Conservation (phyloP, 2,888 invertebrate species). For the Psylliodes chrysocephalus region DNA sequence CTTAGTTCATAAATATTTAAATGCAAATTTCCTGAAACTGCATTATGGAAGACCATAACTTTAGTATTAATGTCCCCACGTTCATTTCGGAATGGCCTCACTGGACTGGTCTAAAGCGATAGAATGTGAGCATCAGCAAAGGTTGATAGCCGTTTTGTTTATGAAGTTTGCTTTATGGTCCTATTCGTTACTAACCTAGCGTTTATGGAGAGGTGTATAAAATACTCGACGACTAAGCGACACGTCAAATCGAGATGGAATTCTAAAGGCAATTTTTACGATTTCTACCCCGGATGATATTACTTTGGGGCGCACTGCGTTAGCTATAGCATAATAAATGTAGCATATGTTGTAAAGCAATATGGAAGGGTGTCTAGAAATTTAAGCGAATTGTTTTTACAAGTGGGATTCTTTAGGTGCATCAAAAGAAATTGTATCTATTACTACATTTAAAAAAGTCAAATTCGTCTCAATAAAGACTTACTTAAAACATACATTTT, state of each 20-base stretch:
- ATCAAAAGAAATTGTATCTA: too few species aligned
- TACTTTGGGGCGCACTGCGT: neutral
- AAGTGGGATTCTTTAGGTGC: neutral
- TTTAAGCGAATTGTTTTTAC: too few species aligned
- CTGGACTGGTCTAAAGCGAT: constrained; percentile 1
- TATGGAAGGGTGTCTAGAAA: neutral
- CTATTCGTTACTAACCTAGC: constrained; percentile 22
- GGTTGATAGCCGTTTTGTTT: constrained; percentile 27
- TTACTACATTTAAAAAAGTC: too few species aligned
- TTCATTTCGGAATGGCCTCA: neutral
- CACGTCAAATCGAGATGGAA: constrained; percentile 19
- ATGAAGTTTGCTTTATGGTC: constrained; percentile 27
- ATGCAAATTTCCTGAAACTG: neutral
- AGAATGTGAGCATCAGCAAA: constrained; percentile 9
- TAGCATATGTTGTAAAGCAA: neutral
- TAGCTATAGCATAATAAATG: neutral
- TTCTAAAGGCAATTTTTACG: constrained; percentile 19
- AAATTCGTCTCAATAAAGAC: too few species aligned
- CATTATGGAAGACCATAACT: neutral
- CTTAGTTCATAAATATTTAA: neutral
- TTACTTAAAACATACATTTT: too few species aligned
- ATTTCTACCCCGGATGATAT: neutral
- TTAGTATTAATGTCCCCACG: neutral
- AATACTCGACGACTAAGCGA: constrained; percentile 10
- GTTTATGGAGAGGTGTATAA: constrained; percentile 24